Base-by-base conservation (phyloP, 2,113 vertebrate species). In the Oreocharis arfaki region DNA sequence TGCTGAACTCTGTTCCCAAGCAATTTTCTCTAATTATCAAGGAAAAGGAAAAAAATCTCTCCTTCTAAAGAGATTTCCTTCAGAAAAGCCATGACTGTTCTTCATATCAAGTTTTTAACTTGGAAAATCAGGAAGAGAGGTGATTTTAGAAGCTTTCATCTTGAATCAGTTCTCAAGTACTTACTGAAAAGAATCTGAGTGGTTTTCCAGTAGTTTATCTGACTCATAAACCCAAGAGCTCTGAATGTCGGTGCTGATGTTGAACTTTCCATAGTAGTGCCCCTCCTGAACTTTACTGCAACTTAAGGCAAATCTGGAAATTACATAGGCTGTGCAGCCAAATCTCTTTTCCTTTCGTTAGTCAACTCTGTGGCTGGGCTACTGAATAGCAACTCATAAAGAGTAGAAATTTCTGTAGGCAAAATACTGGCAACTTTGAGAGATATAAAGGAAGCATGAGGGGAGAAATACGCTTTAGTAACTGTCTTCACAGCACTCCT, bases 21-120 rank as follows among this genome's bases (percentile, higher is more conserved):
- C 61, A 84, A 94, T 90, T 93, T 87, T 81, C 24, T 83, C 16
- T 91, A 87, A 91, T 84, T 96, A 83, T 82, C 68, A 85, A 68
- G 22, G 23, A 68, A 75, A 64, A 41, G 10, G 3, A 17, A 8
- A 11, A n/a, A 44, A 90, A 46, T 41, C 4, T 67, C 16, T 87
- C 33, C 19, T 71, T 41, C 41, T 87, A 90, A 74, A 76, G 15
- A 88, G 3, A 53, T 59, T 93, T 93, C 33, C 65, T 86, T 79
- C 30, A 69, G 57, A 42, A 84, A 83, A 65, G 19, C 19, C 3
- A 1, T 61, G 59, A 90, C 82, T 87, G 19, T 90, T 86, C n/a
- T 86, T 81, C 19, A n/a, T 27, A n/a, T 73, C 6, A 80, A 69
- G 11, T 68, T 87, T 94, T 93, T 87, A 75, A 80, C 78, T 69